Evolutionary conservation across 2,888 invertebrate genomes (phyloP), one percentile per base, ranked within the genome.

Genomic region (Lamellibrachia columna): DNA sequence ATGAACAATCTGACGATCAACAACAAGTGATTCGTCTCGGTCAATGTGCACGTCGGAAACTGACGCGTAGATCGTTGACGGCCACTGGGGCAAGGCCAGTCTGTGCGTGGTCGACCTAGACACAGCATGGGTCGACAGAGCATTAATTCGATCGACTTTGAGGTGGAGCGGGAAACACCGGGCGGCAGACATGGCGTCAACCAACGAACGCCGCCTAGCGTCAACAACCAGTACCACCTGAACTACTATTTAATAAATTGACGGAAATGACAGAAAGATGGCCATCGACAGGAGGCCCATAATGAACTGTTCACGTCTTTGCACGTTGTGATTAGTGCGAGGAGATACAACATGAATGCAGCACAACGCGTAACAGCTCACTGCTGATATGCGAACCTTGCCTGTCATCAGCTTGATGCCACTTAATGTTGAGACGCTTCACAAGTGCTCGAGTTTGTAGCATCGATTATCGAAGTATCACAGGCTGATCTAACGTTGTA

Each of bases 381-480:
- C 75, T 75, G 75, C 75, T 75, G 75, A 75, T 75, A 75, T 75
- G 75, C n/a, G 75, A 75, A 75, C 75, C n/a, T 75, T 75, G 75
- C 6, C 75, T 75, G 75, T n/a, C 75, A 75, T n/a, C 22, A 6
- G 75, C 75, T 75, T 40, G 40, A 40, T 40, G 40, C 40, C 40
- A 75, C 75, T 75, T 15, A n/a, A 75, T 22, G 75, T 75, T 75
- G 75, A 75, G 75, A 75, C 22, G 22, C 75, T 75, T 22, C 75
- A 15, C 15, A 4, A 75, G 75, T 75, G 75, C 75, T 75, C 75
- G 75, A 22, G 22, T 11, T 15, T 75, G 75, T 75, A 75, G 75
- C 75, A 75, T 75, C 75, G 75, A 75, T 75, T 75, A 75, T 75
- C n/a, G n/a, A 75, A 75, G n/a, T 75, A 75, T 75, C 15, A n/a